Conservation (phyloP, 2,888 invertebrate genomes). For the Neria commutata region DNA sequence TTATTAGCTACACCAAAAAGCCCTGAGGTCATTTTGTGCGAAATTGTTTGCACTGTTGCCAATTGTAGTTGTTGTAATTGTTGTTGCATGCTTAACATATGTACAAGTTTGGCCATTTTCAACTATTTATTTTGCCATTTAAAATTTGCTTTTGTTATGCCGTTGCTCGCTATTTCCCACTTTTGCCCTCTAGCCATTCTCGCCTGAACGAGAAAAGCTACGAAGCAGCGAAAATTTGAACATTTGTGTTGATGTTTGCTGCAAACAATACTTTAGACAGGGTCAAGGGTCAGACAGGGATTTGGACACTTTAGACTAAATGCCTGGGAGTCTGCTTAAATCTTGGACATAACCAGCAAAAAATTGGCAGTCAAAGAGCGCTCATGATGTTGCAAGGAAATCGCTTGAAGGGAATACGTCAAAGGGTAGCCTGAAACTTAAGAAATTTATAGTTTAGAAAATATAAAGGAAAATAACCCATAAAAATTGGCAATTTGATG, state of each 20-base stretch:
- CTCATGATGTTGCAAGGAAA: no score
- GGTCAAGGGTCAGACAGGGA: constrained; percentile 59
- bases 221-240: constrained; percentile 56
- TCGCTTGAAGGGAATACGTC: no score
- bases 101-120: not conserved
- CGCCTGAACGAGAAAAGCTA: not conserved
- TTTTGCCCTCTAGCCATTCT: not conserved
- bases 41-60: not conserved
- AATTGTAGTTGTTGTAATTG: not conserved
- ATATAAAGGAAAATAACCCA: no score
- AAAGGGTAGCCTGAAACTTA: no score
- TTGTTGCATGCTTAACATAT: no score
- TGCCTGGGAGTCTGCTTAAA: no score
- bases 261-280: constrained; percentile 32
- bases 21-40: not conserved
- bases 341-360: no score
- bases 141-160: not conserved
- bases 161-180: not conserved
- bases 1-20: not conserved
- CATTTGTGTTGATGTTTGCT: constrained; percentile 41
- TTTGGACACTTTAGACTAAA: constrained; percentile 41
- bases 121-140: constrained; percentile 1
- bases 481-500: no score
- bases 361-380: no score
- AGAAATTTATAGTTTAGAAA: no score